A percentile compares a stretch with the other conserved stretches of the same genome.
phyloP scores from a whole-genome alignment of 2,888 invertebrate genomes.

The Endomychus coccineus region DNA sequence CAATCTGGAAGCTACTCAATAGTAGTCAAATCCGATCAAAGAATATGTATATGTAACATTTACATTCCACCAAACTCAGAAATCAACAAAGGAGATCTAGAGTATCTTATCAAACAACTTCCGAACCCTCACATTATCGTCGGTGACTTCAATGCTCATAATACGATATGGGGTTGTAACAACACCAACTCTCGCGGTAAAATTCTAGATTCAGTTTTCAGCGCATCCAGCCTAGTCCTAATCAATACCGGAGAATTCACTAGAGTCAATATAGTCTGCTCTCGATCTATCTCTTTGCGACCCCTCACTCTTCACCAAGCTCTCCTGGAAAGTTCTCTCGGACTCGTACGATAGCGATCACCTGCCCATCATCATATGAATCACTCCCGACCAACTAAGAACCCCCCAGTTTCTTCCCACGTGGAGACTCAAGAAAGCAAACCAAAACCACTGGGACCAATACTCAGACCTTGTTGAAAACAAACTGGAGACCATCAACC shows the following conservation, averaged over 20 bases:
- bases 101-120: constrained; percentile 7
- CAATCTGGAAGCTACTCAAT: constrained; percentile 12
- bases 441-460: neutral
- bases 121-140: constrained; percentile 9
- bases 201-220: constrained; percentile 1
- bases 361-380: constrained; percentile 4
- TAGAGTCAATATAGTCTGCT: constrained; percentile 7
- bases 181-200: constrained; percentile 5
- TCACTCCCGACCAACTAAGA: neutral
- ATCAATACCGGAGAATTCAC: constrained; percentile 8
- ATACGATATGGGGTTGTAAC: constrained; percentile 3
- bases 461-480: constrained; percentile 1
- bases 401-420: neutral
- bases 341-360: constrained; percentile 10
- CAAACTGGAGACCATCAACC: no score
- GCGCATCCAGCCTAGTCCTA: constrained; percentile 1
- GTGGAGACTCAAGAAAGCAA: constrained; percentile 4
- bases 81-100: constrained; percentile 8
- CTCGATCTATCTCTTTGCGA: constrained; percentile 9
- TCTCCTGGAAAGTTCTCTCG: constrained; percentile 6
- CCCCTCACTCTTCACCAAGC: neutral
- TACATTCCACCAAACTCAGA: constrained; percentile 12
- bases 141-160: constrained; percentile 9
- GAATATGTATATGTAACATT: constrained; percentile 12
- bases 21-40: constrained; percentile 5